Evolutionary conservation across 1,140 invertebrate species (phyloP), one percentile per base, ranked within the genome.

Genomic region (Microplitis demolitor): DNA sequence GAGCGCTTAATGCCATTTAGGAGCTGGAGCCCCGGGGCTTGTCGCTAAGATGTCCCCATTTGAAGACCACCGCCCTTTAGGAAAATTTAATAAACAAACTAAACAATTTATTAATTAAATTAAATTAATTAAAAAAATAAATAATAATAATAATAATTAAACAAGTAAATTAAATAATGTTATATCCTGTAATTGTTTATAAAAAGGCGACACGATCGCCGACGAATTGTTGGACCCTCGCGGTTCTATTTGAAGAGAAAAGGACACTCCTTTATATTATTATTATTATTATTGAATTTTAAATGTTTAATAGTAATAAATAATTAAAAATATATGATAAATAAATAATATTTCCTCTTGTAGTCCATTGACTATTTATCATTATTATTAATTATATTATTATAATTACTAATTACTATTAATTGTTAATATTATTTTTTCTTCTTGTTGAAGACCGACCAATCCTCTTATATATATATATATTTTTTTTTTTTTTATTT

Each of bases 21-120:
- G 84, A 87, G 79, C 83, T 83, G 83, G 83, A 84, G 84, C 85
- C 85, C 85, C 85, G 85, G 85, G 85, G 85, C 79, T 83, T 85
- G 82, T 86, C 84, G 79, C 78, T 85, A 78, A 85, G 85, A 79
- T 87, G 85, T 83, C 85, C 85, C 81, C 79, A 84, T 73, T 79
- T 87, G 77, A 85, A 85, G 82, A 87, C 85, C 77, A 87, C 85
- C 77, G 85, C 85, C 80, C 84, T 87, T 64, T 87, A 83, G 79
- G 71, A 76, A 73, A 74, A 24, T 73, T 71, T 56, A 74, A 56
- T 9, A 70, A 75, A 58, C 69, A 58, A 71, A 64, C 35, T 31
- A 35, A 62, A 11, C n/a, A n/a, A n/a, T 54, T 54, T n/a, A 14
- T 54, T n/a, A 16, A 14, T 13, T 54, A 39, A 64, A 58, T 71